These are phyloP conservation scores for Drosophila seclusa DNA, from an alignment of 2,888 invertebrate genomes.

Conservation along the genomic window DNA sequence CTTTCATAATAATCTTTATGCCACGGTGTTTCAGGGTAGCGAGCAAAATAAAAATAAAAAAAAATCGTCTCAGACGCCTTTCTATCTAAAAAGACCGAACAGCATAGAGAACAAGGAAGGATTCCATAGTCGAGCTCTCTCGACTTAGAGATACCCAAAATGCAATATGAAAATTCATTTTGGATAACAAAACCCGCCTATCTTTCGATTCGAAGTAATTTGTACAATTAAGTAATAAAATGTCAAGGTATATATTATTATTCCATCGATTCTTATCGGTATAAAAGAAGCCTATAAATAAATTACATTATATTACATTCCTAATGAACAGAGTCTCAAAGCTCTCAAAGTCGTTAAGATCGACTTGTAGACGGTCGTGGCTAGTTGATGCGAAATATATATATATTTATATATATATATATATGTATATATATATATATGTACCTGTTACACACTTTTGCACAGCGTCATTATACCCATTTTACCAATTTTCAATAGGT, in stretches of 20 bases:
- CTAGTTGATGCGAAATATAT: background rate
- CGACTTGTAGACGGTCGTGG: background rate
- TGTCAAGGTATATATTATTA: background rate
- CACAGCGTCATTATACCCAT: background rate
- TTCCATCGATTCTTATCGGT: background rate
- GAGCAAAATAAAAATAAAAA: constrained; percentile 28
- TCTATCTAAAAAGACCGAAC: constrained; percentile 17
- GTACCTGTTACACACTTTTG: background rate
- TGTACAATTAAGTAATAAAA: background rate
- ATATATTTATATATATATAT: background rate
- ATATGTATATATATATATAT: background rate
- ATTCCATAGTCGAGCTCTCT: background rate
- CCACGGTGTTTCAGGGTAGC: constrained; percentile 51
- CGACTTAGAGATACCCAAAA: background rate
- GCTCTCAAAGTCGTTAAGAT: background rate
- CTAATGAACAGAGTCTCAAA: background rate
- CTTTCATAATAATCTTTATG: constrained; percentile 78
- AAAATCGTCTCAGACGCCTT: constrained; percentile 9
- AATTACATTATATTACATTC: background rate
- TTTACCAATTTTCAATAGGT: background rate
- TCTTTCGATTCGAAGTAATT: background rate
- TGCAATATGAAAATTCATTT: background rate
- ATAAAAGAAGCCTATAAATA: background rate
- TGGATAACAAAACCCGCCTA: background rate
- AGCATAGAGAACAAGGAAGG: background rate